phyloP scores from a whole-genome alignment of 2,797 vertebrate genomes.

The Sebastes iracundus region DNA sequence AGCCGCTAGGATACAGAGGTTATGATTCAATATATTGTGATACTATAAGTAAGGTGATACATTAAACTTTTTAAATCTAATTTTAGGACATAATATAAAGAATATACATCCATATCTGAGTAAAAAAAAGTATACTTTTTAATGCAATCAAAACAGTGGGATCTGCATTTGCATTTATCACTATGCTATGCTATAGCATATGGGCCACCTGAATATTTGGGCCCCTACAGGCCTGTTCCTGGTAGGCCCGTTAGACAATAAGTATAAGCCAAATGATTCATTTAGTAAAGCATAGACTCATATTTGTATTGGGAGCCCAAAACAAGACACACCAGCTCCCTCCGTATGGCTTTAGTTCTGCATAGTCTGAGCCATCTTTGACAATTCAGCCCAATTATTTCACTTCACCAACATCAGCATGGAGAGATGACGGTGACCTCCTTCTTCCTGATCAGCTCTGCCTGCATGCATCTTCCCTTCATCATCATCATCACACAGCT shows the following conservation, averaged over 20 bases:
- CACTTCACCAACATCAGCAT: not conserved
- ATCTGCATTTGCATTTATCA: too few relatives aligned
- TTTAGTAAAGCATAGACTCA: not conserved
- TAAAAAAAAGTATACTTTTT: too few relatives aligned
- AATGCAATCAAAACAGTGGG: too few relatives aligned
- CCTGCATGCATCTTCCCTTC: constrained; percentile 34
- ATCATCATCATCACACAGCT: constrained; percentile 55
- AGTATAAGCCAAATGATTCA: not conserved
- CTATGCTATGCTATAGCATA: too few relatives aligned
- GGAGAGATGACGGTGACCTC: constrained; percentile 30
- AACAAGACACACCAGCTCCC: not conserved
- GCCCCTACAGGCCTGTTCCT: too few relatives aligned
- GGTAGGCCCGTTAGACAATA: not conserved
- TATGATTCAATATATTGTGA: too few relatives aligned
- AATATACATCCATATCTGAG: too few relatives aligned
- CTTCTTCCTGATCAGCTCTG: constrained; percentile 38
- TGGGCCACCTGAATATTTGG: not conserved
- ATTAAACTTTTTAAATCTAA: rapidly evolving
- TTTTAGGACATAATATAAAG: too few relatives aligned
- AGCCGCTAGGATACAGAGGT: rapidly evolving
- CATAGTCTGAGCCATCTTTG: not conserved
- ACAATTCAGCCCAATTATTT: constrained; percentile 23
- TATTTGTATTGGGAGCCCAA: not conserved
- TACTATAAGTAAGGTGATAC: too few relatives aligned
- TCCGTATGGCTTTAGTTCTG: not conserved